Base-by-base conservation (phyloP, 2,797 vertebrate genomes). In the Sebastes umbrosus region DNA sequence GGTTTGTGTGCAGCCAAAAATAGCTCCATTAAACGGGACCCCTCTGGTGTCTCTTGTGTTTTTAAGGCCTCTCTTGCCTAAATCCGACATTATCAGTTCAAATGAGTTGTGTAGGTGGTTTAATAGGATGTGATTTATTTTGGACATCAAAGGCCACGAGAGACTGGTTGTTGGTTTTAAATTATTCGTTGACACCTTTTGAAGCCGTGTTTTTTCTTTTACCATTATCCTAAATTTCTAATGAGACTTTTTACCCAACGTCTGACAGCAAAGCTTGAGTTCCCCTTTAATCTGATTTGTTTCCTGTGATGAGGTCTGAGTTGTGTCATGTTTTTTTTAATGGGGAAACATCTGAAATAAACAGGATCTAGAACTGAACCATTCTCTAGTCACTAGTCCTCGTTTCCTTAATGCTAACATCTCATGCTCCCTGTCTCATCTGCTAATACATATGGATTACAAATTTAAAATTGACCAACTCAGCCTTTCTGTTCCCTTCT, bases 21-120 rank as follows among this genome's bases (percentile, higher is more conserved):
- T 86, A 90, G 78, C 77, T 80, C 25, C 13, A 79, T 85, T 89
- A 85, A 90, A 82, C n/a, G 22, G 12, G 79, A 80, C 62, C 50
- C 36, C 68, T 79, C 60, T 83, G 59, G 73, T 74, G 76, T 71
- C 52, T 83, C 22, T 75, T 32, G 39, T 59, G 36, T 63, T 83
- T 77, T 73, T 25, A 32, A 55, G 29, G 25, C 59, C 67, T 46
- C 14, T 73, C 62, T 76, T 59, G 13, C 10, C 43, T 64, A 16
- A 79, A 65, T 73, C 46, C 29, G 20, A 32, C 46, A 55, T 54
- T 24, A 32, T 24, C 67, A 16, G 16, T 69, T 55, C 20, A 43
- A 27, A 81, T 77, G 46, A 82, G 76, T 54, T 88, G 71, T 77
- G 62, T 73, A 77, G 14, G 65, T 70, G 36, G 75, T 39, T 58